Evolutionary conservation across 2,113 vertebrate species (phyloP).

Genomic region (Cervus canadensis): DNA sequence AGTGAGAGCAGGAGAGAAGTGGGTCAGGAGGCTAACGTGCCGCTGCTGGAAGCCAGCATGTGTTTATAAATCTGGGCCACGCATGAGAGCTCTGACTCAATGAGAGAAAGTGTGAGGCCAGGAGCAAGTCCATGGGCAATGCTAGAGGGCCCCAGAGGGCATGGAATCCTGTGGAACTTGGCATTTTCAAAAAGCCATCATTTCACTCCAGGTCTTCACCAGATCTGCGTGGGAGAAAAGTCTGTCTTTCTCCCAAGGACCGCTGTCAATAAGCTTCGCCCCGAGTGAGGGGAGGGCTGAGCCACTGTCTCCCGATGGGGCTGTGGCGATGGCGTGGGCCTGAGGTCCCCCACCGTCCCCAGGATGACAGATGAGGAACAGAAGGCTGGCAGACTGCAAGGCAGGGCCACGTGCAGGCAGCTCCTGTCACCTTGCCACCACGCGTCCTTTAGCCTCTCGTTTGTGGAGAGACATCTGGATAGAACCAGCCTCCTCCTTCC

Average conservation of each 20-base stretch:
- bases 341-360: neutral
- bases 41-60: conserved; percentile 29
- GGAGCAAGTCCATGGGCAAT: neutral
- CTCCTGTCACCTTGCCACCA: neutral
- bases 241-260: neutral
- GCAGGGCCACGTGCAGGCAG: neutral
- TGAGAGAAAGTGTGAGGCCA: neutral
- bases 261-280: neutral
- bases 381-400: neutral
- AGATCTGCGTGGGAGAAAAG: neutral
- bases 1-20: conserved; percentile 62
- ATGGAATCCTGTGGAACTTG: neutral
- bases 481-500: neutral
- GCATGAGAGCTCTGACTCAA: conserved; percentile 39
- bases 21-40: conserved; percentile 60
- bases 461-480: neutral
- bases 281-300: neutral
- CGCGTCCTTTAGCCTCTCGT: neutral
- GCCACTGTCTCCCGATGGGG: neutral
- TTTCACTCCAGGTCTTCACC: neutral
- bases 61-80: conserved; percentile 53
- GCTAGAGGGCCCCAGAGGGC: neutral
- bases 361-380: neutral
- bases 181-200: neutral
- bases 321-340: neutral